phyloP scores from a whole-genome alignment of 2,797 vertebrate genomes.

The Sarcoramphus papa region DNA sequence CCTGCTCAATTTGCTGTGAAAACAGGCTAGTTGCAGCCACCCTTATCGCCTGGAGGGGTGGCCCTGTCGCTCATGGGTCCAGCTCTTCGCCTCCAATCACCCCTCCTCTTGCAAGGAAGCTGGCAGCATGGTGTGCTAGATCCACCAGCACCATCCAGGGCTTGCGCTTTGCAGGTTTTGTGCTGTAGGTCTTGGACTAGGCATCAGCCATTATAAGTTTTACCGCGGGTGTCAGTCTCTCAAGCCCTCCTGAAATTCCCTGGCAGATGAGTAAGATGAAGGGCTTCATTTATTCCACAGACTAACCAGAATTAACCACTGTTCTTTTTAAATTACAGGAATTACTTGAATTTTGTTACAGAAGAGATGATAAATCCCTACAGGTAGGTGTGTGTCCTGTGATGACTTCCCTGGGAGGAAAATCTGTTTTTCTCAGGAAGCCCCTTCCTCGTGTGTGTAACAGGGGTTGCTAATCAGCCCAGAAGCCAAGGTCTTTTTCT shows the following conservation, averaged over 20 bases:
- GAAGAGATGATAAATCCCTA: conserved; percentile 99
- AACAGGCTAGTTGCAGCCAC: background rate
- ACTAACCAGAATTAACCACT: background rate
- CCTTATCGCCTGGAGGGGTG: background rate
- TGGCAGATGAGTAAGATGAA: background rate
- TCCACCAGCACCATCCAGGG: background rate
- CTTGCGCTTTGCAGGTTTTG: background rate
- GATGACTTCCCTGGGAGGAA: background rate
- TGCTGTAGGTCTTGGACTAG: background rate
- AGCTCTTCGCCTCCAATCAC: background rate
- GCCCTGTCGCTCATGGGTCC: background rate
- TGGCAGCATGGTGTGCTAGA: background rate
- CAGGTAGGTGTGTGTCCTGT: conserved; percentile 77
- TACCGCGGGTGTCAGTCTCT: background rate
- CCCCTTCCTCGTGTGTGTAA: rapidly evolving
- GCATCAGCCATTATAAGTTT: background rate
- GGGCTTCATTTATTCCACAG: background rate
- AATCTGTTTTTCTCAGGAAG: background rate
- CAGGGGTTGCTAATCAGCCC: background rate
- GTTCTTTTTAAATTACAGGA: conserved; percentile 77
- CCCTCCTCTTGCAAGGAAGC: background rate
- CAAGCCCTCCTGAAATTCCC: background rate
- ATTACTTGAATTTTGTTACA: conserved; percentile 97
- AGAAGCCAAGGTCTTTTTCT: background rate
- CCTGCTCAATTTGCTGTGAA: background rate